Evolutionary conservation across 2,113 vertebrate genomes (phyloP).

Genomic region (Xenopus laevis): DNA sequence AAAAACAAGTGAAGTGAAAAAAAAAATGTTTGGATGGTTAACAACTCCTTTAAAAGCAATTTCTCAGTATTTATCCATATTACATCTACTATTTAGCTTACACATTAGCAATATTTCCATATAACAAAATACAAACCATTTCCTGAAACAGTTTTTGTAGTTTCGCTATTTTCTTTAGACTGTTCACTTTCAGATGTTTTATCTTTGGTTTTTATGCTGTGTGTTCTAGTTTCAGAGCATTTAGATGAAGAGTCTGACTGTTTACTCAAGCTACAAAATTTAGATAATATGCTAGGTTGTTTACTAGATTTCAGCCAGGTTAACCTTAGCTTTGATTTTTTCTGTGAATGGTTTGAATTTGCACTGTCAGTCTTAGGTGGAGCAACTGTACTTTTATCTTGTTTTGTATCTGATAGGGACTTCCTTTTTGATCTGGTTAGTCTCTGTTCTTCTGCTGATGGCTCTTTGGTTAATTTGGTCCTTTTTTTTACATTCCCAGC

Average conservation of each 20-base stretch:
- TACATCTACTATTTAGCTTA: too few relatives aligned
- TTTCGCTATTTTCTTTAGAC: constrained; percentile 50
- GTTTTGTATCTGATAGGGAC: constrained; percentile 62
- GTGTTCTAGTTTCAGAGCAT: constrained; percentile 48
- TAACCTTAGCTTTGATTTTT: constrained; percentile 74
- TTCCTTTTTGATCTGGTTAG: constrained; percentile 91
- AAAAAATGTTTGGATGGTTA: too few relatives aligned
- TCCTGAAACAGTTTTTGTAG: constrained; percentile 56
- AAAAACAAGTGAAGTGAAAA: too few relatives aligned
- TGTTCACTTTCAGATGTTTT: constrained; percentile 46
- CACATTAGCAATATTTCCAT: too few relatives aligned
- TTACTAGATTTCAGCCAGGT: constrained; percentile 84
- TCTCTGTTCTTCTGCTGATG: constrained; percentile 63
- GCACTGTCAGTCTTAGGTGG: constrained; percentile 53
- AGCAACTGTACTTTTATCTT: constrained; percentile 53
- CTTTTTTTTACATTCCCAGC: constrained; percentile 91
- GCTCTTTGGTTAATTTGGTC: constrained; percentile 76
- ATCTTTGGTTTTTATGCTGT: constrained; percentile 49
- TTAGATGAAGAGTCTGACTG: constrained; percentile 65
- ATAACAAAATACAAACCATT: constrained; percentile 60
- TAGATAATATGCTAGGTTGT: constrained; percentile 93
- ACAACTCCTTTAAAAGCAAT: too few relatives aligned
- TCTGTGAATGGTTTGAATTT: constrained; percentile 63
- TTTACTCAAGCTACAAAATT: constrained; percentile 87
- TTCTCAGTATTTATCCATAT: too few relatives aligned